These are phyloP conservation scores for Hyperopisus bebe DNA, from an alignment of 2,113 vertebrate species.

Conservation along the genomic window DNA sequence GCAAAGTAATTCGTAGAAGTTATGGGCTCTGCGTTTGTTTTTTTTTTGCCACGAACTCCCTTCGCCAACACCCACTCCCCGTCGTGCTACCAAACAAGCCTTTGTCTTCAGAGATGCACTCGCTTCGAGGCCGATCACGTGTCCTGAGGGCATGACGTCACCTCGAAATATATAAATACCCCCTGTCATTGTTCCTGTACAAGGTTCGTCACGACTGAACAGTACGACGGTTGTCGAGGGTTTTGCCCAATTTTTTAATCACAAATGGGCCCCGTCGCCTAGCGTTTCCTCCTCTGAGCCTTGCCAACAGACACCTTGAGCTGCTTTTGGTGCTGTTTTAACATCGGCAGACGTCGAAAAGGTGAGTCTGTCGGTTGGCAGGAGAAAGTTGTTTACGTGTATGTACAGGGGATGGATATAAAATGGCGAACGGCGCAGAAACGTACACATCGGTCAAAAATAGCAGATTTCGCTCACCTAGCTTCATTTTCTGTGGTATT, in stretches of 20 bases:
- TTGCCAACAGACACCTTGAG: slow-evolving; percentile 30
- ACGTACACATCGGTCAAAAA: neutral
- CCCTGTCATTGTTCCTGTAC: neutral
- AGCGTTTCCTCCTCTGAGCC: slow-evolving; percentile 37
- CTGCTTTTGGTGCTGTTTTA: slow-evolving; percentile 37
- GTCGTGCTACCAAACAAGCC: neutral
- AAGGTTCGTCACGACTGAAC: neutral
- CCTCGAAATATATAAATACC: slow-evolving; percentile 19
- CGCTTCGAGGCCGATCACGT: neutral
- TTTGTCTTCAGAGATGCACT: neutral
- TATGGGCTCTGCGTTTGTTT: neutral
- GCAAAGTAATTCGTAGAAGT: neutral
- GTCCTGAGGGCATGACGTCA: neutral
- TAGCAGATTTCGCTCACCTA: neutral
- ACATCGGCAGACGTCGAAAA: slow-evolving; percentile 23
- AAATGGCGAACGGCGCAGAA: slow-evolving; percentile 7
- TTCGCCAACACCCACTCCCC: neutral
- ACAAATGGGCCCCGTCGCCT: slow-evolving; percentile 60
- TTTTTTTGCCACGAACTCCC: neutral
- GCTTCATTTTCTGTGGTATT: neutral
- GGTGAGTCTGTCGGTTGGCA: slow-evolving; percentile 25
- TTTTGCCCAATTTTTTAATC: slow-evolving; percentile 2
- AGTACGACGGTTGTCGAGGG: slow-evolving; percentile 13
- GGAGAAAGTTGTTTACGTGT: neutral
- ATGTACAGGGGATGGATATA: neutral